These are phyloP conservation scores for Acrossocheilus wenchowensis DNA, from an alignment of 2,797 vertebrate species.

Conservation along the genomic window DNA sequence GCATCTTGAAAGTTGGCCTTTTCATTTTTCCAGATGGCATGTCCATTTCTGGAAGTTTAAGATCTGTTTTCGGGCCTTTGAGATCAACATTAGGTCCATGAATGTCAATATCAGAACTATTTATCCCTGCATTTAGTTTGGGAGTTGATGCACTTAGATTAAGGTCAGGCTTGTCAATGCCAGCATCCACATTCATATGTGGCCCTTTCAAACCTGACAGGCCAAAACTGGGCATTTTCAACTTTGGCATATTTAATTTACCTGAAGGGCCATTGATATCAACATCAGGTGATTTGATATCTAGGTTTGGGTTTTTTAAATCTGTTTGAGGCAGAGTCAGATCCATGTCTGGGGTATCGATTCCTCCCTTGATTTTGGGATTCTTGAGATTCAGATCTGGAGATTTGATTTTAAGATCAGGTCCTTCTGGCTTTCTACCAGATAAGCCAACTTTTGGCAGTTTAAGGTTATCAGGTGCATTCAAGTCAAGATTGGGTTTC, in stretches of 20 bases:
- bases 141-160: conserved; percentile 45
- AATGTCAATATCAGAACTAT: conserved; percentile 52
- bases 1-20: conserved; percentile 57
- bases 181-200: conserved; percentile 46
- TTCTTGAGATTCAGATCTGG: conserved; percentile 51
- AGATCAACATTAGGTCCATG: conserved; percentile 53
- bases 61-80: conserved; percentile 37
- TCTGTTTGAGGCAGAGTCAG: conserved; percentile 38
- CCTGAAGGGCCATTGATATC: conserved; percentile 54
- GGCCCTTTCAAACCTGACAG: conserved; percentile 51
- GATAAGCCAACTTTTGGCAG: conserved; percentile 64
- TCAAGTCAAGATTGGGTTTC: conserved; percentile 41
- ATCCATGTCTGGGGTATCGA: conserved; percentile 39
- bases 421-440: background rate
- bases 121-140: conserved; percentile 41
- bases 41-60: conserved; percentile 57
- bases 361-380: conserved; percentile 41
- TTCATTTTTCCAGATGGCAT: conserved; percentile 61
- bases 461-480: conserved; percentile 60
- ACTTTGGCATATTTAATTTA: conserved; percentile 59
- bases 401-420: conserved; percentile 20
- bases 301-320: conserved; percentile 37
- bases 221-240: conserved; percentile 56
- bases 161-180: conserved; percentile 50
- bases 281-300: conserved; percentile 53